Evolutionary conservation across 2,888 invertebrate genomes (phyloP), one percentile per base, ranked within the genome.

Genomic region (Aporophyla nigra): DNA sequence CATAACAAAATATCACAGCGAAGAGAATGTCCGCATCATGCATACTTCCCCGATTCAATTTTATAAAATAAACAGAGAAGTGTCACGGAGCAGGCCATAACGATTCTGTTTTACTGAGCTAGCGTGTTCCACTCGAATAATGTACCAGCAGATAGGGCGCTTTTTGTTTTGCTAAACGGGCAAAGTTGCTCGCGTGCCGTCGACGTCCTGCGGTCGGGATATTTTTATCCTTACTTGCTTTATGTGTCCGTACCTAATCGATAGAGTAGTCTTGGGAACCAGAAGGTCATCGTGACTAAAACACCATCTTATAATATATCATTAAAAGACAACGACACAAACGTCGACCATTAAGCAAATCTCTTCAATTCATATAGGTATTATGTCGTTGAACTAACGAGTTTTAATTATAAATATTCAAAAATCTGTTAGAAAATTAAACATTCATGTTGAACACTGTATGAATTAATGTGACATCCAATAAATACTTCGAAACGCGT

Each of bases 51-150:
- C 69, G 51, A 75, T 75, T 76, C 62, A 75, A 86, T 77, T 78
- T 74, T 72, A 58, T 78, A 75, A 82, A 78, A 82, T 85, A 77
- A 81, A 81, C 82, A 78, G 63, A 77, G 63, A 82, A 79, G 72
- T 80, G 82, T 87, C 89, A 81, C 59, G 69, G 65, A 73, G 74
- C 61, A 74, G 77, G 83, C 79, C 66, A 84, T 88, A 87, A 89
- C 80, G 72, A 82, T 79, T 78, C 78, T 77, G 78, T 83, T 88
- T 87, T 84, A 89, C 77, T 74, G 80, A 61, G 78, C 73, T 90
- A 78, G 91, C 92, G 91, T 91, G 92, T 86, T 74, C 69, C 68
- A 72, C 70, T 62, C 76, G 75, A 77, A 89, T 92, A 91, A 91
- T 77, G 82, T 79, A 65, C 71, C 70, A 58, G 49, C 65, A 75